These are phyloP conservation scores for Cyanocitta stelleri DNA, from an alignment of 2,113 vertebrate genomes.

Conservation along the genomic window DNA sequence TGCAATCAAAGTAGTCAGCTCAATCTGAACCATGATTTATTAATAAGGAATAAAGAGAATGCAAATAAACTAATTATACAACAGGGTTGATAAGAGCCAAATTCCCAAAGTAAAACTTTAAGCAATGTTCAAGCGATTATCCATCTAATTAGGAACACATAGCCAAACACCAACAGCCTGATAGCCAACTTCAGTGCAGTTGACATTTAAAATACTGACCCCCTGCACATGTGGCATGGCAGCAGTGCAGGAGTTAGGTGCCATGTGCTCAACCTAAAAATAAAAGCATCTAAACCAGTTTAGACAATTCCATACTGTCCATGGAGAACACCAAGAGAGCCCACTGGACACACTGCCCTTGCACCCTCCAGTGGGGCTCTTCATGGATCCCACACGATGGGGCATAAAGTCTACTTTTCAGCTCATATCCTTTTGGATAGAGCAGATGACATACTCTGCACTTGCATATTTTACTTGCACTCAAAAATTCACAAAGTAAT, in stretches of 20 bases:
- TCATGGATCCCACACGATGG: accelerated
- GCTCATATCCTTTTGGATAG: neutral
- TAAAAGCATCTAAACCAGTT: neutral
- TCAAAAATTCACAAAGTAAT: neutral
- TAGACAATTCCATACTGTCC: neutral
- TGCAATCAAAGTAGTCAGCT: conserved; percentile 47
- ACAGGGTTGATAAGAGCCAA: conserved; percentile 18
- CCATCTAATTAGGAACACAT: conserved; percentile 63
- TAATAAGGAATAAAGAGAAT: conserved; percentile 72
- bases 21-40: conserved; percentile 62
- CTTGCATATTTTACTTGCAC: accelerated
- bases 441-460: neutral
- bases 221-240: neutral
- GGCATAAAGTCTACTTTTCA: neutral
- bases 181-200: neutral
- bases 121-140: conserved; percentile 59
- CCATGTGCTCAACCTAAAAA: neutral
- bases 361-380: neutral
- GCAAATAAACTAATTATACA: conserved; percentile 66
- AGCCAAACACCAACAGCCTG: neutral
- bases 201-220: neutral
- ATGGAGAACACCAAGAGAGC: neutral
- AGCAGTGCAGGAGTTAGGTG: neutral
- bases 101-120: conserved; percentile 75
- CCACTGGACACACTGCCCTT: neutral